A percentile compares a stretch with the other conserved stretches of the same genome.
Evolutionary conservation across 2,888 invertebrate genomes (phyloP).

Genomic region (Gymnosoma rotundatum): DNA sequence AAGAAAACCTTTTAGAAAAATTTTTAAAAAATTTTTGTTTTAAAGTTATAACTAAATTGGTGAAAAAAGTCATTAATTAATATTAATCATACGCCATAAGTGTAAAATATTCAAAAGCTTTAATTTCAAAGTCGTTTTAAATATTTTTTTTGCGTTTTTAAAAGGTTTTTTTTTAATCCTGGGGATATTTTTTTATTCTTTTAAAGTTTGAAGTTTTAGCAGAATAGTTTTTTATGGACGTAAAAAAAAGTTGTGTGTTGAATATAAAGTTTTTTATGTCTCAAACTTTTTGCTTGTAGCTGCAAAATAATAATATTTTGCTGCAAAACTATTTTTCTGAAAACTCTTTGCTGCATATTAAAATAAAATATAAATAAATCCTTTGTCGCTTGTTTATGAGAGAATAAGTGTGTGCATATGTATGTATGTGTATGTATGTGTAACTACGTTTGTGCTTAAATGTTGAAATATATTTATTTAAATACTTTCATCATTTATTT

Average conservation of each 20-base stretch:
- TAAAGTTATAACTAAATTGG: neutral
- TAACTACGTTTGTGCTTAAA: neutral
- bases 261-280: neutral
- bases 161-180: neutral
- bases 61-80: neutral
- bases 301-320: neutral
- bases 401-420: neutral
- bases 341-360: constrained; percentile 18
- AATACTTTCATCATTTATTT: constrained; percentile 60
- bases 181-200: neutral
- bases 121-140: neutral
- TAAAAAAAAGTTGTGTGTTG: neutral
- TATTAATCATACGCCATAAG: constrained; percentile 13
- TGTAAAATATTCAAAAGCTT: neutral
- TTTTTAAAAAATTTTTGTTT: neutral
- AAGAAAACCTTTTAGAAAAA: neutral
- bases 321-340: too few relatives aligned
- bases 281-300: too few relatives aligned
- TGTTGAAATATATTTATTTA: constrained; percentile 48
- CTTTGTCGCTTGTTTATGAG: neutral
- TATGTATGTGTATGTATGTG: neutral
- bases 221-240: neutral
- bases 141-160: neutral
- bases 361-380: neutral
- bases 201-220: neutral